Evolutionary conservation across 37 sponge, comb jelly and placozoan genomes (phyloP).

Genomic region (Geodia barretti): DNA sequence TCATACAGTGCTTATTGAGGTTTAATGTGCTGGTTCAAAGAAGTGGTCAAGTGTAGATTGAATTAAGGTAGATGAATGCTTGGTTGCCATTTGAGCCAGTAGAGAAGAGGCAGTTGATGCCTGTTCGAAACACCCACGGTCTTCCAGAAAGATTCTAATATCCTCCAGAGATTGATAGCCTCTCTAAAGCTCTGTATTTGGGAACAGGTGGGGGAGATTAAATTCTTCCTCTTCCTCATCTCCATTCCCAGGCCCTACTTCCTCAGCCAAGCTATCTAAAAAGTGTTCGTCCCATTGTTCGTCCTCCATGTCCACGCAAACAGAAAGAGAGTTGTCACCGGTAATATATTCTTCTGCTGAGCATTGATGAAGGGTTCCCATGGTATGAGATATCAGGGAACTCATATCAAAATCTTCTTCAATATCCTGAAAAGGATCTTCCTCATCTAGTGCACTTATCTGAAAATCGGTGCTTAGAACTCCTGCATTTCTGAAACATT

Average conservation of each 20-base stretch:
- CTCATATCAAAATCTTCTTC: neutral
- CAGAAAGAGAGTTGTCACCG: slow-evolving; percentile 1
- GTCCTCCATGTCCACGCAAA: neutral
- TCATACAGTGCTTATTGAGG: no score
- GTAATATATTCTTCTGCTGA: neutral
- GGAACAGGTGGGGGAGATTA: neutral
- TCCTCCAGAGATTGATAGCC: neutral
- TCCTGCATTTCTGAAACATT: slow-evolving; percentile 64
- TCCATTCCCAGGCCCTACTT: neutral
- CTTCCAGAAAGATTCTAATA: neutral
- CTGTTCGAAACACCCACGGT: neutral
- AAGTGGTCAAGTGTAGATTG: neutral
- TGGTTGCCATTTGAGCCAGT: neutral
- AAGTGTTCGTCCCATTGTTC: neutral
- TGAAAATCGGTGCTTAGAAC: slow-evolving; percentile 2
- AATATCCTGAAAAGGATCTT: slow-evolving; percentile 20
- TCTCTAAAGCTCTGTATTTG: neutral
- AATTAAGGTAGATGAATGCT: neutral
- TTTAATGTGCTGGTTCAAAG: no score
- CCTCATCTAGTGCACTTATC: neutral
- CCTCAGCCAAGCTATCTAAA: neutral
- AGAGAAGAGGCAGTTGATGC: neutral
- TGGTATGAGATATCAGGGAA: neutral
- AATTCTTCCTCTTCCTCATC: neutral
- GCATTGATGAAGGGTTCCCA: neutral